A percentile compares a stretch with the other conserved stretches of the same genome.
Evolutionary conservation across 2,888 invertebrate species (phyloP).

Genomic region (Myathropa florea): DNA sequence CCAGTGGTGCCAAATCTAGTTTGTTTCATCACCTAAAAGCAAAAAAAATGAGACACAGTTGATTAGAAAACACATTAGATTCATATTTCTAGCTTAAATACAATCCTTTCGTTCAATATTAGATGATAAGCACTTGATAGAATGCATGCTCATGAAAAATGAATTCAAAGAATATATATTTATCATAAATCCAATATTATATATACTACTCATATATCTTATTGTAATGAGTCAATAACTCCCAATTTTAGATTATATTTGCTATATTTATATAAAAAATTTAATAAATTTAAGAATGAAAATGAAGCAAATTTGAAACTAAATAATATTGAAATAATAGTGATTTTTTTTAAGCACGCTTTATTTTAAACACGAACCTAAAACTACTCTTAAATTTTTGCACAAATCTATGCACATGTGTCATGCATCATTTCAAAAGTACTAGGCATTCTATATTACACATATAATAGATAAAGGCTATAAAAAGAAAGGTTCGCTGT

Average conservation of each 20-base stretch:
- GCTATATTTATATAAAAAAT: not conserved
- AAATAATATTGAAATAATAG: not conserved
- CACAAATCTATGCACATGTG: not conserved
- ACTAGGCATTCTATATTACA: not conserved
- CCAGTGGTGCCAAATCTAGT: not conserved
- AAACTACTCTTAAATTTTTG: not conserved
- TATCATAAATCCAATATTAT: not conserved
- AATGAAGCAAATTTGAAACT: not conserved
- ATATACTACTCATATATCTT: not conserved
- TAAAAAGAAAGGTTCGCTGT: too few relatives aligned
- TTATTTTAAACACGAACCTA: not conserved
- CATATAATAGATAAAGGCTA: not conserved
- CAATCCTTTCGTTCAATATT: not conserved
- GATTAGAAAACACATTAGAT: not conserved
- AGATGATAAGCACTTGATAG: constrained; percentile 18
- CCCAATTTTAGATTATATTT: not conserved
- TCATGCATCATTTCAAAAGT: not conserved
- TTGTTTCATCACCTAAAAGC: not conserved
- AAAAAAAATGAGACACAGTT: not conserved
- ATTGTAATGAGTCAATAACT: not conserved
- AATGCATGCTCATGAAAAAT: constrained; percentile 37
- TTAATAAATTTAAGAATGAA: not conserved
- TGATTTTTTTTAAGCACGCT: not conserved
- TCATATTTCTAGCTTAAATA: not conserved
- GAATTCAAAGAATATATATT: constrained; percentile 12